phyloP scores from a whole-genome alignment of 2,888 invertebrate species.

The Oxystoma pomonae region DNA sequence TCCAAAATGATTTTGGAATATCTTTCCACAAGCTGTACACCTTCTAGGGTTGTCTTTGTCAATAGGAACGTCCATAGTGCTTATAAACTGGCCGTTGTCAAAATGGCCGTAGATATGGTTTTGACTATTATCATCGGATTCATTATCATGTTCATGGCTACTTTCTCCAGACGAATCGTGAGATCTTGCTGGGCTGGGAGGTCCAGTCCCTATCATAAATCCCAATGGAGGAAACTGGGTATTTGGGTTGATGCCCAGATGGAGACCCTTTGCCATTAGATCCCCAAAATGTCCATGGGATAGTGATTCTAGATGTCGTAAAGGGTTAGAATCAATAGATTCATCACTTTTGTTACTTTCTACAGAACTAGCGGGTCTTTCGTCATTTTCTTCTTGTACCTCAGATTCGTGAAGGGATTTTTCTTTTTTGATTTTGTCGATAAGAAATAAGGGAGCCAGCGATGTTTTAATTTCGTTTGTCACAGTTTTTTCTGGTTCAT shows the following conservation, averaged over 20 bases:
- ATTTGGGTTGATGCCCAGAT: conserved; percentile 44
- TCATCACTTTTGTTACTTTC: conserved; percentile 57
- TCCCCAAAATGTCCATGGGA: conserved; percentile 73
- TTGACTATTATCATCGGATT: conserved; percentile 56
- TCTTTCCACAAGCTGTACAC: conserved; percentile 89
- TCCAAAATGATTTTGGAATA: conserved; percentile 90
- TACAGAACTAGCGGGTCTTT: conserved; percentile 51
- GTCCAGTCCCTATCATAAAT: conserved; percentile 53
- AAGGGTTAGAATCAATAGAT: conserved; percentile 62
- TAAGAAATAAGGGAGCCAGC: conserved; percentile 44
- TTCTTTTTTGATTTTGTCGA: conserved; percentile 47
- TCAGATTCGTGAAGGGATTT: conserved; percentile 38
- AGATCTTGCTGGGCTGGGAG: conserved; percentile 57
- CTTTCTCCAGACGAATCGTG: conserved; percentile 60
- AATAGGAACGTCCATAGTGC: conserved; percentile 78
- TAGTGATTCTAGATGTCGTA: conserved; percentile 73
- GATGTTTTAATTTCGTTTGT: conserved; percentile 45
- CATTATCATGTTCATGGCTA: conserved; percentile 53
- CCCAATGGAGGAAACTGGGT: conserved; percentile 48
- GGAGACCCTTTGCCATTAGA: conserved; percentile 45
- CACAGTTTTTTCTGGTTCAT: conserved; percentile 42
- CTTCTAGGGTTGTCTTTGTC: conserved; percentile 88
- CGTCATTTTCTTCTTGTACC: conserved; percentile 44
- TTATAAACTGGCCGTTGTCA: conserved; percentile 69
- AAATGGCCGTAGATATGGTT: conserved; percentile 68